Base-by-base conservation (phyloP, 2,888 invertebrate genomes). In the Clepsis dumicolana region DNA sequence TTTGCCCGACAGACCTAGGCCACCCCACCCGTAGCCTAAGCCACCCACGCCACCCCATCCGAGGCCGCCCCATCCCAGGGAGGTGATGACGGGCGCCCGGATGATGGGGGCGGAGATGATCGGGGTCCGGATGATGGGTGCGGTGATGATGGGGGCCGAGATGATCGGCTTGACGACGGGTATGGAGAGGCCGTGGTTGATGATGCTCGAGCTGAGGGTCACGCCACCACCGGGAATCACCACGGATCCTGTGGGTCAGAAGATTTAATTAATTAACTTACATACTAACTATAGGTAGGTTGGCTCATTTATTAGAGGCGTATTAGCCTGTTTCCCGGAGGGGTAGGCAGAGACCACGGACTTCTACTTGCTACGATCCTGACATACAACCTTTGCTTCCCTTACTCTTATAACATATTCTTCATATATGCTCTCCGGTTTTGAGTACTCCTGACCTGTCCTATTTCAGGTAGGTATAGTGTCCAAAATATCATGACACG, bases 121-220 rank as follows among this genome's bases (percentile, higher is more conserved):
- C 18, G 78, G 71, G 21, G 73, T 65, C 41, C 71, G 73, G 59
- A 81, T 75, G 68, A 86, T 74, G 10, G 84, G 81, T 8, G 82
- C 75, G 32, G 80, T 73, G 69, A 79, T 64, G 16, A 80, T 64
- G 60, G 75, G 65, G 16, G 73, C 70, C 8, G 35, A 16, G 52
- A 64, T 53, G 38, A 65, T 63, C n/a, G 64, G 64, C 35, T 80
- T 75, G 41, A 81, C 73, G 24, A 72, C 78, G 41, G 86, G 85
- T 65, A 88, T 70, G 62, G 83, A 76, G 65, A 82, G 65, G 32
- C 88, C 89, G 71, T 89, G 89, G 82, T 89, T 86, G 73, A 90
- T 72, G 70, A 84, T 62, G 76, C 80, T 87, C 64, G 87, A 85
- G 73, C 80, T 83, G 60, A 80, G 79, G 32, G 83, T 83, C 16